Evolutionary conservation across 1,140 invertebrate genomes (phyloP).

Genomic region (Nasonia longicornis): DNA sequence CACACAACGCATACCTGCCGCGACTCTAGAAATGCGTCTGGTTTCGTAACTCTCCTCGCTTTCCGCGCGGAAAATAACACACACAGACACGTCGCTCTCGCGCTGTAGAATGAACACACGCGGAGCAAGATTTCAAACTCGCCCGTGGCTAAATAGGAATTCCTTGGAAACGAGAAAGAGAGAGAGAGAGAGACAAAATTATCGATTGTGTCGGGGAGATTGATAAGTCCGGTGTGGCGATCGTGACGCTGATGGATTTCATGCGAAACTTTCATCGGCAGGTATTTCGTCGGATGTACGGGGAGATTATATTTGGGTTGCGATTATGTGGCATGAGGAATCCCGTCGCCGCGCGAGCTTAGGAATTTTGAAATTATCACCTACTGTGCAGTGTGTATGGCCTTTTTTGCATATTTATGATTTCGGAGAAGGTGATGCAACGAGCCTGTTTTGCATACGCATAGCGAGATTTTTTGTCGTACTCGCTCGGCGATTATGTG

Average conservation of each 20-base stretch:
- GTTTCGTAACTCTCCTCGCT: conserved; percentile 22
- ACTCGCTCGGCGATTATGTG: neutral
- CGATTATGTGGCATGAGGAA: neutral
- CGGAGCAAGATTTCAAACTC: neutral
- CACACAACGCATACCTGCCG: neutral
- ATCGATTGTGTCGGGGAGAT: neutral
- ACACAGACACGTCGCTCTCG: neutral
- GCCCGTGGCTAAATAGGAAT: neutral
- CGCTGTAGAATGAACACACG: neutral
- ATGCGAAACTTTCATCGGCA: neutral
- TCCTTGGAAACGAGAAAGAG: neutral
- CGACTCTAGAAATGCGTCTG: conserved; percentile 20
- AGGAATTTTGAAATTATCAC: neutral
- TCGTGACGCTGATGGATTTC: too few species aligned
- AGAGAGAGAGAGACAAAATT: neutral
- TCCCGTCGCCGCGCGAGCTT: neutral
- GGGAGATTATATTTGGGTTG: neutral
- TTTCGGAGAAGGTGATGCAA: neutral
- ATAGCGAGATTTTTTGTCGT: neutral
- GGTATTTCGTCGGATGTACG: too few species aligned
- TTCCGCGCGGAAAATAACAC: conserved; percentile 6
- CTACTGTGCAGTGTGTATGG: too few species aligned
- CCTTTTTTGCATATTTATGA: neutral
- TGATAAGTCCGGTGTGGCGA: neutral
- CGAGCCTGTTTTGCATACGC: neutral